phyloP scores from a whole-genome alignment of 2,888 invertebrate genomes.

The Mechanitis mazaeus region DNA sequence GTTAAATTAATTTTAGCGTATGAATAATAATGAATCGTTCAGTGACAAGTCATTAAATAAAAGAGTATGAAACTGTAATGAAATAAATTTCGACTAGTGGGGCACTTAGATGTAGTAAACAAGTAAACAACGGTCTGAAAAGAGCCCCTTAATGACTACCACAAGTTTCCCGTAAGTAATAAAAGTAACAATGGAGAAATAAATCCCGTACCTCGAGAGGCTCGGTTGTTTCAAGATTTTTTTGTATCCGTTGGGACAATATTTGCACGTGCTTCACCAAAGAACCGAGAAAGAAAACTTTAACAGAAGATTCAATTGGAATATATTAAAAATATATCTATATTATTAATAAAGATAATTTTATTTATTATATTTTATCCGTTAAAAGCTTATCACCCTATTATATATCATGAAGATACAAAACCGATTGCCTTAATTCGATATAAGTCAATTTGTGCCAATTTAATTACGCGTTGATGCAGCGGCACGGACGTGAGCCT shows the following conservation, averaged over 20 bases:
- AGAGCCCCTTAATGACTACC: conserved; percentile 39
- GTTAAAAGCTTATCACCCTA: conserved; percentile 19
- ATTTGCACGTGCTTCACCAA: conserved; percentile 21
- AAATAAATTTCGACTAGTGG: conserved; percentile 28
- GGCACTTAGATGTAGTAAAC: conserved; percentile 24
- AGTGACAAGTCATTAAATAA: neutral
- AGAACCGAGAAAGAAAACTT: conserved; percentile 31
- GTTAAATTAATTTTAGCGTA: neutral
- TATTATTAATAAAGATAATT: too few species aligned
- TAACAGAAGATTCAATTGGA: neutral
- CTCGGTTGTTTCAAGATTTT: conserved; percentile 10
- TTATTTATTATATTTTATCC: too few species aligned
- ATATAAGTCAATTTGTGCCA: conserved; percentile 73
- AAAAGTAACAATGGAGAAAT: conserved; percentile 42
- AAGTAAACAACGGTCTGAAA: conserved; percentile 19
- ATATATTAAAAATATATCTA: too few species aligned
- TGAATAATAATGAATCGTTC: neutral
- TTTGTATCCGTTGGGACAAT: conserved; percentile 14
- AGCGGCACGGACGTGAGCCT: conserved; percentile 38
- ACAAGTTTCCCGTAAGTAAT: conserved; percentile 35
- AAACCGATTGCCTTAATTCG: conserved; percentile 72
- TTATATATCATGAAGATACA: conserved; percentile 55
- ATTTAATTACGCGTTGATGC: conserved; percentile 69
- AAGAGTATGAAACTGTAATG: conserved; percentile 22
- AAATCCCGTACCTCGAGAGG: conserved; percentile 34